A percentile compares a stretch with the other conserved stretches of the same genome.
Conservation (phyloP, 2,113 vertebrate genomes). For the Caretta caretta region DNA sequence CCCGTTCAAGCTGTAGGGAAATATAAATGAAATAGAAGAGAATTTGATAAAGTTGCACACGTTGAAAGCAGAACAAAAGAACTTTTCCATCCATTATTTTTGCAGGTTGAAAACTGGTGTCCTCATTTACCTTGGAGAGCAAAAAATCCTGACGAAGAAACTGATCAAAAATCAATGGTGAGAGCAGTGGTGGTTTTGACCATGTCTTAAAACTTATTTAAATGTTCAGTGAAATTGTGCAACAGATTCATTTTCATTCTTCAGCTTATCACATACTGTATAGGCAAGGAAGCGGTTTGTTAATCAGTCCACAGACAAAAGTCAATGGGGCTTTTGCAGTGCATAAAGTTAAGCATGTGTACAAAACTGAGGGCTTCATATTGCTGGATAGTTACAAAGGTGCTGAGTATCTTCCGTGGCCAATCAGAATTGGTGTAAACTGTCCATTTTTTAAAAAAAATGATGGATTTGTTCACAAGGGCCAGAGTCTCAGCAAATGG, state of each 20-base stretch:
- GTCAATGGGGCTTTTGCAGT: background rate
- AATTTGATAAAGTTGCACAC: background rate
- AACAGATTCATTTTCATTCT: background rate
- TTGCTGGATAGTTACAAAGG: background rate
- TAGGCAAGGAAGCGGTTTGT: background rate
- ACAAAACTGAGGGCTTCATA: background rate
- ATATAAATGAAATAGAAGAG: background rate
- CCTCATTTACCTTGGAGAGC: conserved; percentile 96
- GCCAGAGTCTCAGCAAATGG: background rate
- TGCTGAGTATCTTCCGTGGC: background rate
- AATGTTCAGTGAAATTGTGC: background rate
- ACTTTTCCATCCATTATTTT: conserved; percentile 41
- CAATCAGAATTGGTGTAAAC: background rate
- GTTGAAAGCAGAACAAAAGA: background rate
- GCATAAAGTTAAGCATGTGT: background rate
- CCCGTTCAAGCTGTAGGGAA: background rate
- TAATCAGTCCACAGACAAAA: background rate
- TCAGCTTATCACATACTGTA: background rate
- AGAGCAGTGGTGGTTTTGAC: conserved; percentile 21
- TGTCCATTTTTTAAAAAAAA: background rate
- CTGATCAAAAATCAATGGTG: conserved; percentile 89
- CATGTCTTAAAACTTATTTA: background rate
- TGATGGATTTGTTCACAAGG: background rate
- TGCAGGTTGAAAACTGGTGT: conserved; percentile 99
- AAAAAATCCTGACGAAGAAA: conserved; percentile 88